phyloP scores from a whole-genome alignment of 2,888 invertebrate genomes.

The Strigamia maritima region DNA sequence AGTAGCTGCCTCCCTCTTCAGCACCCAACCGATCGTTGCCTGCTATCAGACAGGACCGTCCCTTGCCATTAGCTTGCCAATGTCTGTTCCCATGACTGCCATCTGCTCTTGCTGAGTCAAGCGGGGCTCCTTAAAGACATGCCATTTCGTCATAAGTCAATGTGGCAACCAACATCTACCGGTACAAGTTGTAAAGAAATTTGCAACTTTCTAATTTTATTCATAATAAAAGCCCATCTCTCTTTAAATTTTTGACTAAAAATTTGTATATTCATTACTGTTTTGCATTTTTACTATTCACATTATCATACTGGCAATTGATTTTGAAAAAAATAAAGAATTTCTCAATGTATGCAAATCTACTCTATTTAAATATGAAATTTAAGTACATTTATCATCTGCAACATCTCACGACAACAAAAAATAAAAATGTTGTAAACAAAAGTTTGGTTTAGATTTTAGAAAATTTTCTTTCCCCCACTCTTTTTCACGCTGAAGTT shows the following conservation, averaged over 20 bases:
- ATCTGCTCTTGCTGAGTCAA: not conserved
- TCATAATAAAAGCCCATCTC: not conserved
- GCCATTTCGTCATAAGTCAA: conserved; percentile 4
- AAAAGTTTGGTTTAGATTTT: not conserved
- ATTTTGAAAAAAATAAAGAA: not conserved
- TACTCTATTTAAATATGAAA: not conserved
- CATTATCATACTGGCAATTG: not conserved
- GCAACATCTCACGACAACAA: not conserved
- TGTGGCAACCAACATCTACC: not conserved
- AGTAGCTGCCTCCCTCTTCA: not conserved
- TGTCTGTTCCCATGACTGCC: conserved; percentile 4
- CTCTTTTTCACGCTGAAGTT: not conserved
- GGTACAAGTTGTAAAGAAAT: not conserved
- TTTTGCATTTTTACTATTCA: not conserved
- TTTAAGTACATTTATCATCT: not conserved
- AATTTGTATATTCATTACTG: not conserved
- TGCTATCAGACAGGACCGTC: conserved; percentile 4
- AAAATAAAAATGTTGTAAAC: not conserved
- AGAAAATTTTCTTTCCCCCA: not conserved
- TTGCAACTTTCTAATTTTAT: not conserved
- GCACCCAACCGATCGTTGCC: not conserved
- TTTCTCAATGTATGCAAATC: not conserved
- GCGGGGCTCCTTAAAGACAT: not conserved
- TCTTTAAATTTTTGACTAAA: not conserved
- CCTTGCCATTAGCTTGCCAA: conserved; percentile 4